Conservation (phyloP, 2,113 vertebrate species). For the Rhadina sibilatrix region DNA sequence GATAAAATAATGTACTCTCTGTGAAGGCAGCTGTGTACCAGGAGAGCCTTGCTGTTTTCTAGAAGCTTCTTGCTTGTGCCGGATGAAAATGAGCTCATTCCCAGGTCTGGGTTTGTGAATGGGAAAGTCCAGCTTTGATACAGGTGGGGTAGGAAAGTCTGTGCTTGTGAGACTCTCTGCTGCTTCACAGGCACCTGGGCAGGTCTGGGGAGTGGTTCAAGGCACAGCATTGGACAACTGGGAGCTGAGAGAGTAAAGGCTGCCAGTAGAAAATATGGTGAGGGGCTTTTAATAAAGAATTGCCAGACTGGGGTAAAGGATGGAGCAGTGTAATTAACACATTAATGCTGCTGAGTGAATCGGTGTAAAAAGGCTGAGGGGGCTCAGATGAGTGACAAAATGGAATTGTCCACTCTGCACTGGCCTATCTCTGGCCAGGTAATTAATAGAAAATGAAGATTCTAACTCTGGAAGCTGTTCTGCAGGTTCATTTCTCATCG, state of each 20-base stretch:
- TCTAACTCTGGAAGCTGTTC: not conserved
- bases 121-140: not conserved
- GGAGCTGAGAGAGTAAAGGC: not conserved
- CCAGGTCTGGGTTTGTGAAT: not conserved
- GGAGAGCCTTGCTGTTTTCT: not conserved
- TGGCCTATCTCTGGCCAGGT: not conserved
- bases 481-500: not conserved
- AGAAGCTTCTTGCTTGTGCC: not conserved
- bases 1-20: not conserved
- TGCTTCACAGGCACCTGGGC: not conserved
- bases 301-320: not conserved
- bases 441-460: not conserved
- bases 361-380: not conserved
- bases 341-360: not conserved
- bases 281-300: not conserved
- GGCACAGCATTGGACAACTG: rapidly evolving
- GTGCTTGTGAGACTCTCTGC: not conserved
- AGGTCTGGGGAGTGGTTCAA: not conserved
- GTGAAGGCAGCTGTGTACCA: not conserved
- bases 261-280: not conserved
- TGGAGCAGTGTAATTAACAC: not conserved
- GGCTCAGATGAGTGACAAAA: not conserved
- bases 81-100: not conserved
- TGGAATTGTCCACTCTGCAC: rapidly evolving
- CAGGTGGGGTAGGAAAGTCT: too few species aligned